Evolutionary conservation across 2,113 vertebrate genomes (phyloP).

Genomic region (Petrocephalus microphthalmus): DNA sequence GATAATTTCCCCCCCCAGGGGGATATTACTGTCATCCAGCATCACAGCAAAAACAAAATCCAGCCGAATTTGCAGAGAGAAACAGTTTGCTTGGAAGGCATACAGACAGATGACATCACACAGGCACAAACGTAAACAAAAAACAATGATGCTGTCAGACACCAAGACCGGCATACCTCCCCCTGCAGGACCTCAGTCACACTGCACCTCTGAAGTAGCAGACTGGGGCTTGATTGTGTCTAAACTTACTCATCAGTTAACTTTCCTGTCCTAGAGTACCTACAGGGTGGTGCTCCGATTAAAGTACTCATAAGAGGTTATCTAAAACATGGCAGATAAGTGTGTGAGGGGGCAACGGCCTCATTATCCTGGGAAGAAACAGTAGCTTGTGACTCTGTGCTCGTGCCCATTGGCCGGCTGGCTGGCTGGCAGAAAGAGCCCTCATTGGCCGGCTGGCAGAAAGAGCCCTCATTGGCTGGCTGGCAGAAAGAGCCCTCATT

Average conservation of each 20-base stretch:
- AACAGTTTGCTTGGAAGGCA: not conserved
- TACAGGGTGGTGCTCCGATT: conserved; percentile 15
- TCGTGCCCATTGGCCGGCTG: not conserved
- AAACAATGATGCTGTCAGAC: conserved; percentile 22
- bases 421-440: not conserved
- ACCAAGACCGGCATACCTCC: conserved; percentile 37
- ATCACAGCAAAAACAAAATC: not conserved
- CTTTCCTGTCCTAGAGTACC: conserved; percentile 13
- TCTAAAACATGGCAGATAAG: conserved; percentile 20
- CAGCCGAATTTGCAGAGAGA: not conserved
- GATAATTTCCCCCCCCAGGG: not conserved
- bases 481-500: too few relatives aligned
- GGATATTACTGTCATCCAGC: not conserved
- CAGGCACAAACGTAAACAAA: not conserved
- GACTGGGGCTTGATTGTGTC: conserved; percentile 6
- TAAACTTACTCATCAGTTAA: not conserved
- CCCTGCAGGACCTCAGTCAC: conserved; percentile 33
- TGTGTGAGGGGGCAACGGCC: conserved; percentile 15
- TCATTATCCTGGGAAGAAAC: not conserved
- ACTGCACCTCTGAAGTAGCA: conserved; percentile 18
- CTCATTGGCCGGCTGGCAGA: not conserved
- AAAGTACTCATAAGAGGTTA: conserved; percentile 23
- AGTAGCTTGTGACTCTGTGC: not conserved
- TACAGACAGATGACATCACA: not conserved
- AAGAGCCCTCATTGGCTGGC: not conserved